These are phyloP conservation scores for Clostera curtula DNA, from an alignment of 2,888 invertebrate species.

Conservation along the genomic window DNA sequence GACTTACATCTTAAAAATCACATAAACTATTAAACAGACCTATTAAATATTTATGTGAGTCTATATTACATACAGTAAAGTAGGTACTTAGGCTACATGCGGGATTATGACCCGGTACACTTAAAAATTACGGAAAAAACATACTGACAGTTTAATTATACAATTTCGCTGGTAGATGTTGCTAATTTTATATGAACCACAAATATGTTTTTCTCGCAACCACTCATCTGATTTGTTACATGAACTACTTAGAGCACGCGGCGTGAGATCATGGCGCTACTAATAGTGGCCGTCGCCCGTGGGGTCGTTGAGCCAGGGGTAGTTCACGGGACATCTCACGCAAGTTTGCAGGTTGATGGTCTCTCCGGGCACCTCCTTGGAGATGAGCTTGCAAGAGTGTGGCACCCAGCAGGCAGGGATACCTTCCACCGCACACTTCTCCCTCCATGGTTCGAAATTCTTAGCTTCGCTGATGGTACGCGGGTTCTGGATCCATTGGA, in stretches of 20 bases:
- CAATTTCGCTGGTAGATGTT: too few relatives aligned
- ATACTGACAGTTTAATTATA: conserved; percentile 51
- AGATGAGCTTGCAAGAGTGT: conserved; percentile 91
- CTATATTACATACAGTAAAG: conserved; percentile 72
- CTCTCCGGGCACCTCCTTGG: conserved; percentile 95
- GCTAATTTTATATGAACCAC: conserved; percentile 24
- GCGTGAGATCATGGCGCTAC: conserved; percentile 63
- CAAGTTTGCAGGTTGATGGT: conserved; percentile 95
- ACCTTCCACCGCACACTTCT: conserved; percentile 93
- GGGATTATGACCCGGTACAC: conserved; percentile 75
- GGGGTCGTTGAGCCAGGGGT: conserved; percentile 96
- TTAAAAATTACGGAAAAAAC: conserved; percentile 60
- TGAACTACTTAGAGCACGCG: conserved; percentile 59
- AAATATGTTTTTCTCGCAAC: conserved; percentile 56
- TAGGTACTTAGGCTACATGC: conserved; percentile 72
- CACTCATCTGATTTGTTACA: conserved; percentile 49
- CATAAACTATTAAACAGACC: conserved; percentile 72
- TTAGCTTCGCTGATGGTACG: conserved; percentile 88
- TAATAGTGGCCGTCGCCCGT: conserved; percentile 92
- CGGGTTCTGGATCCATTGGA: conserved; percentile 96
- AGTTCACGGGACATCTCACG: conserved; percentile 94
- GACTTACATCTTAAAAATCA: conserved; percentile 73
- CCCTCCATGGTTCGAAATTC: conserved; percentile 96
- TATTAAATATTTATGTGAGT: conserved; percentile 75
- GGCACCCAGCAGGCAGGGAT: conserved; percentile 90